A percentile compares a stretch with the other conserved stretches of the same genome.
Conservation (phyloP, 2,113 vertebrate species). For the Chlamydotis undulata region DNA sequence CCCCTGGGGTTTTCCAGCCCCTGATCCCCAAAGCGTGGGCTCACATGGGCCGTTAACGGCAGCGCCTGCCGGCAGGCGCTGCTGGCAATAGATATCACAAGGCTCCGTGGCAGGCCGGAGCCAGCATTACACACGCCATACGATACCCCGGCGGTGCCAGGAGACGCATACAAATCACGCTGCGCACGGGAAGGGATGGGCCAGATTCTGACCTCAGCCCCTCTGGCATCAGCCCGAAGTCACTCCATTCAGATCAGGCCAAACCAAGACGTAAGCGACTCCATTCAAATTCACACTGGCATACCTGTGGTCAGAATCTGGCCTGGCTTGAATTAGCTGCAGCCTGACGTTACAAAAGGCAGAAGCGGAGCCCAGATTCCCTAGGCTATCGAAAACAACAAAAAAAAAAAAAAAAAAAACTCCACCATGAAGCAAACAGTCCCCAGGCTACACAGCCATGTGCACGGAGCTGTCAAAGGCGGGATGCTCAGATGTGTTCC, state of each 20-base stretch:
- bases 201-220: slow-evolving; percentile 62
- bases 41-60: not conserved
- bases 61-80: not conserved
- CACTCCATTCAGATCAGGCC: slow-evolving; percentile 61
- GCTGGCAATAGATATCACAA: not conserved
- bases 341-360: slow-evolving; percentile 46
- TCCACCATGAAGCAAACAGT: not conserved
- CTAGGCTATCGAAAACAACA: slow-evolving; percentile 46
- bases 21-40: not conserved
- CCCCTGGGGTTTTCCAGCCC: not conserved
- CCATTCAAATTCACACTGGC: slow-evolving; percentile 62
- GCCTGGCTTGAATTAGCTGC: slow-evolving; percentile 63
- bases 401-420: not conserved
- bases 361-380: slow-evolving; percentile 25
- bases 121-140: slow-evolving; percentile 47
- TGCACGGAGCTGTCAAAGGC: not conserved
- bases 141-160: not conserved
- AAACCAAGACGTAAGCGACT: slow-evolving; percentile 56
- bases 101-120: not conserved
- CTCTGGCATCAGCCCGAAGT: slow-evolving; percentile 46
- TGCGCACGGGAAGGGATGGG: slow-evolving; percentile 43
- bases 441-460: not conserved
- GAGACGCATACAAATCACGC: slow-evolving; percentile 28
- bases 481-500: not conserved
- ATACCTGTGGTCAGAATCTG: slow-evolving; percentile 67